Percentiles rank a stretch among this genome's conserved stretches.
These are phyloP conservation scores for Hyppa rectilinea DNA, from an alignment of 2,888 invertebrate species.

Conservation along the genomic window DNA sequence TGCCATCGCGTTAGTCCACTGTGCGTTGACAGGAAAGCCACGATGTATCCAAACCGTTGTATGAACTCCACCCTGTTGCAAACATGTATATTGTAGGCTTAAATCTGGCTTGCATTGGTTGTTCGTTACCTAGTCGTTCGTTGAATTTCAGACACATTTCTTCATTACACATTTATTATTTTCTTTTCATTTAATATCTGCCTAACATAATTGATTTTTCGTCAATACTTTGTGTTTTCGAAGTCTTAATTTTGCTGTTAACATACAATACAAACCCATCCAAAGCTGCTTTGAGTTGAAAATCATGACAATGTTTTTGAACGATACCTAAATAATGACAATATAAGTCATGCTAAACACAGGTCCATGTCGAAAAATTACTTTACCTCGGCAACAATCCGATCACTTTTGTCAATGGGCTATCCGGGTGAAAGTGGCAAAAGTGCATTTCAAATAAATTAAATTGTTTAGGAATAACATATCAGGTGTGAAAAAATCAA, in stretches of 20 bases:
- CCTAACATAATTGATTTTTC: neutral
- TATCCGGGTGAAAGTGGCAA: slow-evolving; percentile 90
- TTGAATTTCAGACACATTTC: neutral
- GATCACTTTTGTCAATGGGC: slow-evolving; percentile 98
- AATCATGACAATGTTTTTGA: neutral
- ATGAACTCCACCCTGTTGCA: slow-evolving; percentile 94
- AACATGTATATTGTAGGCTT: slow-evolving; percentile 53
- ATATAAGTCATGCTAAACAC: slow-evolving; percentile 52
- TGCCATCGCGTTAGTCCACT: slow-evolving; percentile 98
- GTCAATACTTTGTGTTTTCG: neutral
- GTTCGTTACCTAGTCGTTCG: neutral
- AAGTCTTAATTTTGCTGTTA: neutral
- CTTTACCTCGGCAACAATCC: slow-evolving; percentile 98
- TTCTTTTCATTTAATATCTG: no score
- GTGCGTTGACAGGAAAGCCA: slow-evolving; percentile 97
- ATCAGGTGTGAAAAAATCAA: slow-evolving; percentile 6
- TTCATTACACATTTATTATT: no score
- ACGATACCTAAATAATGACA: slow-evolving; percentile 3
- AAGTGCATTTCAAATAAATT: slow-evolving; percentile 76
- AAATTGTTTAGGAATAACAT: slow-evolving; percentile 30
- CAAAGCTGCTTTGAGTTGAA: slow-evolving; percentile 32
- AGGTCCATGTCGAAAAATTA: slow-evolving; percentile 72
- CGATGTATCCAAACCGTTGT: slow-evolving; percentile 95
- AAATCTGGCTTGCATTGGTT: neutral
- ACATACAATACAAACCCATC: slow-evolving; percentile 47